Base-by-base conservation (phyloP, 2,888 invertebrate species). In the Malthinus seriepunctatus region DNA sequence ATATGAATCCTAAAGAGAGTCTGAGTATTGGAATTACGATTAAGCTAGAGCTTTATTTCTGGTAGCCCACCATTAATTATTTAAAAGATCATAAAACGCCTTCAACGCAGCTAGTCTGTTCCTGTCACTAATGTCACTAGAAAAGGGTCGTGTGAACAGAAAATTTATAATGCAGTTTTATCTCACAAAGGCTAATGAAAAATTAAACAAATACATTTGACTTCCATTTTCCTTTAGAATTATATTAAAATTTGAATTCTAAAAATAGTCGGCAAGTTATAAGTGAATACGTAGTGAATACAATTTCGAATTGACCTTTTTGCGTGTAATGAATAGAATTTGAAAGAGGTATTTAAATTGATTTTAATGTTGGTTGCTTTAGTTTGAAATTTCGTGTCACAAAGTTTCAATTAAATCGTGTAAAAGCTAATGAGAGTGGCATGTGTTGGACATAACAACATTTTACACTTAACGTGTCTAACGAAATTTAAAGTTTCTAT, bases 401-500 rank as follows among this genome's bases (percentile, higher is more conserved):
- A 68, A 72, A 72, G 73, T 73, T 73, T 69, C 72, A 72, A 72
- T 72, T 72, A 72, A 73, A 72, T 72, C 70, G 68, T 67, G 67
- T 68, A 68, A 69, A 69, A 69, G 68, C 70, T 65, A 67, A 64
- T 65, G 68, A 66, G 68, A 69, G 67, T 71, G 70, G 70, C 69
- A 67, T 71, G 66, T 67, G 64, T 60, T 64, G 71, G 71, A 73
- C 72, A 69, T 71, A 67, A 74, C 73, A 74, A 73, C 74, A 73
- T 72, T 74, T 74, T 73, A 74, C 73, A 74, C 73, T 74, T 74
- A 74, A 72, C 71, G 70, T 69, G 72, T 74, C 72, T n/a, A 67
- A 66, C 69, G 69, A 67, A 71, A 70, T 72, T 73, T 73, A 67
- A 70, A 72, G 69, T 67, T 69, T 67, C 53, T 65, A 65, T 65